Base-by-base conservation (phyloP, 2,113 vertebrate genomes). In the Campylomormyrus numenius region DNA sequence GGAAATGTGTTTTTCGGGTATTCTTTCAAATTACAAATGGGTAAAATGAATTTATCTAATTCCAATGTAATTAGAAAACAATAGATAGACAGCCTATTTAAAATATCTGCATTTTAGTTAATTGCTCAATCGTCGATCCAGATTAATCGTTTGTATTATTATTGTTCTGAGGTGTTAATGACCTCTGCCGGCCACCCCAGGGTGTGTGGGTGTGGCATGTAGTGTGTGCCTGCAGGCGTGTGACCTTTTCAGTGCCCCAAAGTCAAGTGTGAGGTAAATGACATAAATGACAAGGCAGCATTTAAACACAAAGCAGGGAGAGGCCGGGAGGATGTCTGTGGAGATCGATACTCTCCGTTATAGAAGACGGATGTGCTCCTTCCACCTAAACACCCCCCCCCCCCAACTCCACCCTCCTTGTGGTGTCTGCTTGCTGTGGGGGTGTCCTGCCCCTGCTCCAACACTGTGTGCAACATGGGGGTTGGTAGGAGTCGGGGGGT, bases 281-380 rank as follows among this genome's bases (percentile, higher is more conserved):
- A 77, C 85, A 53, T 10, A 92, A 90, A 92, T 89, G 92, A 85
- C 85, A 92, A 93, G 90, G 90, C 90, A 90, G 66, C 0, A 85
- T 39, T 77, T 24, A 83, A 49, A 85, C 13, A 49, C 27, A 45
- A 70, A 85, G 87, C 92, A 88, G 93, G 92, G 90, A 88, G 42
- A 74, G 85, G 31, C 87, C 88, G 90, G 90, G 92, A 90, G 90
- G 74, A 84, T 77, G 39, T 77, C 84, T 58, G 8, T 53, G 89
- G 85, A 90, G 91, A 89, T 93, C 58, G 89, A 6, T 90, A 91
- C 91, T 74, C 42, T 93, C 91, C 46, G 35, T 90, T 93, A 53
- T 45, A 77, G 91, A 74, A 91, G 89, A 94, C 91, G 88, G 90
- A 92, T 94, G 94, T 95, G 90, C 88, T 27, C 9, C 84, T 48